These are phyloP conservation scores for Agrilus biguttatus DNA, from an alignment of 2,888 invertebrate species.

Conservation along the genomic window DNA sequence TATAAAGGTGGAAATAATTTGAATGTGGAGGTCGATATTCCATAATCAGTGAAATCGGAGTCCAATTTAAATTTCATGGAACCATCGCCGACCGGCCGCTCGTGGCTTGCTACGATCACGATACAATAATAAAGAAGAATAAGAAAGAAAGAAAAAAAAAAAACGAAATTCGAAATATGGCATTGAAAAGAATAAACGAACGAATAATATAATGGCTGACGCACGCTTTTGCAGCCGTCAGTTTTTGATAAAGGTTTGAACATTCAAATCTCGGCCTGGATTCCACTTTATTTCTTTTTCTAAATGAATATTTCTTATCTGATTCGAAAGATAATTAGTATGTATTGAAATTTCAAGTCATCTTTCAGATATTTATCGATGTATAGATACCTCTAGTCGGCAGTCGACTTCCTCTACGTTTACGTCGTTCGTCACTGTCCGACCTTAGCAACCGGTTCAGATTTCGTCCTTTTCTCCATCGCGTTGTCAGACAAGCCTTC, in stretches of 20 bases:
- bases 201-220: no score
- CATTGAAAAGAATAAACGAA: no score
- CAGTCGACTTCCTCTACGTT: slow-evolving; percentile 15
- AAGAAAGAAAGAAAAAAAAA: no score
- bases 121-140: no score
- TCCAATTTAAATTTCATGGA: no score
- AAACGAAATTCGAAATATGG: no score
- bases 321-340: slow-evolving; percentile 32
- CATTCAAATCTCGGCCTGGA: slow-evolving; percentile 12
- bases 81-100: no score
- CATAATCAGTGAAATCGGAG: no score
- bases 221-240: slow-evolving; percentile 10
- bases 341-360: slow-evolving; percentile 33
- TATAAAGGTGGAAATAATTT: no score
- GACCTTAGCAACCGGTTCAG: neutral
- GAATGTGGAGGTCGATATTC: no score
- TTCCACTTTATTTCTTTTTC: slow-evolving; percentile 22
- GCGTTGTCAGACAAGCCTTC: neutral
- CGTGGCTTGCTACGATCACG: no score
- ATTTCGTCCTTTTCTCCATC: neutral
- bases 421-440: slow-evolving; percentile 2
- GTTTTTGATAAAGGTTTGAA: slow-evolving; percentile 14
- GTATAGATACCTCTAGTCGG: slow-evolving; percentile 18
- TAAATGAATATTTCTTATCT: slow-evolving; percentile 30
- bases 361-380: slow-evolving; percentile 29